Conservation (phyloP, 2,888 invertebrate genomes). For the Luffia ferchaultella region DNA sequence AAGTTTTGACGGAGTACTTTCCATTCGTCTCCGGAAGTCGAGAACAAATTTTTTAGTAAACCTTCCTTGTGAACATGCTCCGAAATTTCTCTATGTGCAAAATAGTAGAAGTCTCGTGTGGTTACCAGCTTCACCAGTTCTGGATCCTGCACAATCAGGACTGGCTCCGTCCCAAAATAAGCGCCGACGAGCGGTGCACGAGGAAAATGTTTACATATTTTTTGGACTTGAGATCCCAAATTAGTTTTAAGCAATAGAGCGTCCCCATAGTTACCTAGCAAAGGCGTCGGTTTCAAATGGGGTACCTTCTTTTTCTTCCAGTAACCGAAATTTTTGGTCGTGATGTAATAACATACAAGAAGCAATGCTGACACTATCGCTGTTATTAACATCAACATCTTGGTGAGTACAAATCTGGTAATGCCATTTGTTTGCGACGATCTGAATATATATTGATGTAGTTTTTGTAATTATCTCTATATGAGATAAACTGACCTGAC, state of each 20-base stretch:
- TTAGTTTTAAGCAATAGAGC: constrained; percentile 26
- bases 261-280: constrained; percentile 35
- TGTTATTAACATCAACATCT: not conserved
- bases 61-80: constrained; percentile 22
- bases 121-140: constrained; percentile 31
- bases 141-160: constrained; percentile 33
- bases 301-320: constrained; percentile 34
- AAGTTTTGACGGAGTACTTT: constrained; percentile 19
- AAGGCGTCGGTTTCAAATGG: constrained; percentile 20
- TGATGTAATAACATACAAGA: not conserved
- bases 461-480: too few species aligned
- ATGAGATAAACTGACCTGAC: too few species aligned
- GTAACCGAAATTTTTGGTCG: constrained; percentile 21
- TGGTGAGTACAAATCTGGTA: too few species aligned
- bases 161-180: constrained; percentile 37
- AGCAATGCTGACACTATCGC: not conserved
- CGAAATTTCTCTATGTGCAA: constrained; percentile 31
- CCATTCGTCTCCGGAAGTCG: constrained; percentile 17
- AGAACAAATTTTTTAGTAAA: constrained; percentile 14
- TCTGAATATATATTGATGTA: too few species aligned
- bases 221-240: constrained; percentile 19
- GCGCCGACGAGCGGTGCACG: constrained; percentile 32
- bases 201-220: constrained; percentile 29
- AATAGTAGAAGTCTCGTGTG: constrained; percentile 39
- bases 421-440: too few species aligned